Evolutionary conservation across 2,797 vertebrate species (phyloP).

Genomic region (Craterocephalus amniculus): DNA sequence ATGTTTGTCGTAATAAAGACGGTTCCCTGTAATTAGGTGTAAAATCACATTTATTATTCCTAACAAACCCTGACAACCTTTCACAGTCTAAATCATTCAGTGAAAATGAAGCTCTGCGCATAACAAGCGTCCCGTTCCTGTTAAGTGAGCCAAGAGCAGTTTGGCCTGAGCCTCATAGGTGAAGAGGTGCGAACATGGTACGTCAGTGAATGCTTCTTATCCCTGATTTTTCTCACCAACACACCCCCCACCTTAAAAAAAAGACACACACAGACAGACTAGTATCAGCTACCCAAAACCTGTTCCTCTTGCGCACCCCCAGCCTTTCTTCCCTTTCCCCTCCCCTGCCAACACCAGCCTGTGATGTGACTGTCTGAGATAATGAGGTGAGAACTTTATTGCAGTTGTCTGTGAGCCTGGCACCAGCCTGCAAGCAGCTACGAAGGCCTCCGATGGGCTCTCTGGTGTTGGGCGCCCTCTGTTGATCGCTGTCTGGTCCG

Average conservation of each 20-base stretch:
- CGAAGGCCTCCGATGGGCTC: constrained; percentile 1
- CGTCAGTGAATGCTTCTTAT: constrained; percentile 60
- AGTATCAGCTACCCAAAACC: constrained; percentile 59
- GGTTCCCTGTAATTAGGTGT: constrained; percentile 70
- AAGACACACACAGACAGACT: constrained; percentile 57
- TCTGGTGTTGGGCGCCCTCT: constrained; percentile 80
- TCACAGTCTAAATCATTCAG: constrained; percentile 74
- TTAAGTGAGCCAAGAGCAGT: constrained; percentile 74
- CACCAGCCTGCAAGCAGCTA: constrained; percentile 73
- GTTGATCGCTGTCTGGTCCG: constrained; percentile 50
- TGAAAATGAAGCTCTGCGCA: constrained; percentile 60
- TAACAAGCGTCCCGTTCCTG: constrained; percentile 70
- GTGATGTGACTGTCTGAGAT: constrained; percentile 85
- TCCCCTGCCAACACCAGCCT: constrained; percentile 75
- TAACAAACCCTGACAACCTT: constrained; percentile 69
- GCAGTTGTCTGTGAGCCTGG: constrained; percentile 73
- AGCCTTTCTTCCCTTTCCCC: constrained; percentile 66
- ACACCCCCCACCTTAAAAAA: constrained; percentile 44
- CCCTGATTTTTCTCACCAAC: constrained; percentile 61
- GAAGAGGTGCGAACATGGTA: constrained; percentile 63
- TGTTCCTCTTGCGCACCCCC: constrained; percentile 47
- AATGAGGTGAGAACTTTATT: constrained; percentile 87
- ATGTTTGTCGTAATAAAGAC: constrained; percentile 42
- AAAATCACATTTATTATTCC: constrained; percentile 69
- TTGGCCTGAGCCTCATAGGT: constrained; percentile 54